Evolutionary conservation across 2,888 invertebrate species (phyloP), one percentile per base, ranked within the genome.

Genomic region (Pseudeuparius sepicola): DNA sequence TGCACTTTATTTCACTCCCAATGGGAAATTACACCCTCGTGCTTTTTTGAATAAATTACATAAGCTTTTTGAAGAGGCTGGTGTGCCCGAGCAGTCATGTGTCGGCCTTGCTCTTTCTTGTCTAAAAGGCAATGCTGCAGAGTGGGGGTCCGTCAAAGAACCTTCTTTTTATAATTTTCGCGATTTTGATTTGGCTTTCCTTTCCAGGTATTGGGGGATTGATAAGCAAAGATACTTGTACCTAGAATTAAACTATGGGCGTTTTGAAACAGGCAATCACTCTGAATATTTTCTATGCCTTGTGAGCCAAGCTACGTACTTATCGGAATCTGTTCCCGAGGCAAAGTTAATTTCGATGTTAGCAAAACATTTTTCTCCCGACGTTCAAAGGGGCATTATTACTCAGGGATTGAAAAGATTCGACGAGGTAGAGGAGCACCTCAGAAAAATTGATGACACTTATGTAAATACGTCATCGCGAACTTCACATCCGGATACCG

Each of bases 361-460:
- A n/a, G 11, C 30, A 7, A 37, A 37, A 25, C 37, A 37, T 37
- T 42, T 42, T 34, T 6, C 36, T 3, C 14, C 33, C 3, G 38
- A 43, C 13, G 18, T 43, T 4, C 32, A 32, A 16, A 27, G 38
- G 15, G 43, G 40, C 18, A 36, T 43, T 14, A 23, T 43, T 5
- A 38, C 36, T 1, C 29, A 29, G 16, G 40, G 39, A n/a, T 25
- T 37, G 9, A 24, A 18, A 15, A 34, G 27, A 5, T n/a, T 36
- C 3, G 43, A 43, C 9, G 36, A 33, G 7, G 34, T 43, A 3
- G 43, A 43, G 17, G 34, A 34, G 10, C 38, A 41, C 20, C 28
- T 43, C 11, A 17, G 18, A 4, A 38, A 35, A 33, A 34, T 41
- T 6, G 43, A 41, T 15, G 36, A 31, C 5, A 39, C 36, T 11